Conservation (phyloP, 2,888 invertebrate species). For the Lydus trimaculatus region DNA sequence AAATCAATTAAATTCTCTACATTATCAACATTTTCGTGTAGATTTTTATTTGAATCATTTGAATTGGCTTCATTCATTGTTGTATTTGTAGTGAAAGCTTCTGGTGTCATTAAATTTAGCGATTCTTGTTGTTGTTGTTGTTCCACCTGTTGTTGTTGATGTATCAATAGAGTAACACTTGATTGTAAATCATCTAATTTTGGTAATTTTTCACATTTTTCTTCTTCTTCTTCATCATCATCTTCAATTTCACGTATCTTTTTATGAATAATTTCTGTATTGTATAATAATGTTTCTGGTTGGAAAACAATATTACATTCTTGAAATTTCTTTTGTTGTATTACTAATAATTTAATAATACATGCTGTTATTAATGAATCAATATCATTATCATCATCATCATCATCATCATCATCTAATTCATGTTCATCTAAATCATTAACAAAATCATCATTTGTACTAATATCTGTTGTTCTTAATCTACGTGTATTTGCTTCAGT, state of each 20-base stretch:
- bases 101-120: constrained; percentile 85
- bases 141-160: constrained; percentile 45
- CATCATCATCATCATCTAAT: constrained; percentile 62
- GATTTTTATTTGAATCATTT: constrained; percentile 15
- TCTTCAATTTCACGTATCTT: not conserved
- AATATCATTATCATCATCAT: constrained; percentile 63
- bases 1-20: constrained; percentile 53
- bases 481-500: constrained; percentile 73
- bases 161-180: constrained; percentile 55
- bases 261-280: constrained; percentile 24
- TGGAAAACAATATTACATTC: constrained; percentile 63
- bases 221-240: constrained; percentile 23
- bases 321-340: constrained; percentile 89
- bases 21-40: constrained; percentile 36
- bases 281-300: constrained; percentile 47
- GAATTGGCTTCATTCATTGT: constrained; percentile 31
- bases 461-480: constrained; percentile 58
- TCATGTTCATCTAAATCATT: constrained; percentile 63
- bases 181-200: constrained; percentile 56
- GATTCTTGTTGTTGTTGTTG: constrained; percentile 41
- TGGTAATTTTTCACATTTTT: constrained; percentile 46
- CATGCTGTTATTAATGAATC: constrained; percentile 62
- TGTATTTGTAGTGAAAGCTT: constrained; percentile 74
- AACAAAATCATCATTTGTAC: constrained; percentile 65
- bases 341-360: constrained; percentile 74